phyloP scores from a whole-genome alignment of 1,140 invertebrate genomes.

The Phymorhynchus buccinoides region DNA sequence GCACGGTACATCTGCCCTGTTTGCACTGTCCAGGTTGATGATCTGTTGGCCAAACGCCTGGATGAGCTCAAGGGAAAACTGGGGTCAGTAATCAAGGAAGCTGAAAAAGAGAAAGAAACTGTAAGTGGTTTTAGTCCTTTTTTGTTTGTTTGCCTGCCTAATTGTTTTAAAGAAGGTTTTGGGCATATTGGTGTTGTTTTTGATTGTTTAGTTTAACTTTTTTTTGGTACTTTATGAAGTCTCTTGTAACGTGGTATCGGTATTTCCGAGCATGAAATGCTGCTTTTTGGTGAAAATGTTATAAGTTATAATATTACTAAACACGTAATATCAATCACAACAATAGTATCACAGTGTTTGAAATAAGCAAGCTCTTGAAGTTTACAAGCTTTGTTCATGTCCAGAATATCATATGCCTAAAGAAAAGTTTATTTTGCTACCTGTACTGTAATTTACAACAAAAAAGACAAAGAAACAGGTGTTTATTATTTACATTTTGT shows the following conservation, averaged over 20 bases:
- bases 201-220: not conserved
- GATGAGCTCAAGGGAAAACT: conserved; percentile 60
- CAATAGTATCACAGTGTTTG: no score
- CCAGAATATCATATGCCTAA: no score
- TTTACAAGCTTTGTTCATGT: no score
- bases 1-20: not conserved
- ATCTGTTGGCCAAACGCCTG: conserved; percentile 60
- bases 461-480: no score
- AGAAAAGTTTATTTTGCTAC: no score
- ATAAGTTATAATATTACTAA: not conserved
- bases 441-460: no score
- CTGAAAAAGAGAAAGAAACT: conserved; percentile 57
- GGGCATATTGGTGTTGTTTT: not conserved
- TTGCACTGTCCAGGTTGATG: conserved; percentile 57
- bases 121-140: conserved; percentile 44
- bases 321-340: no score
- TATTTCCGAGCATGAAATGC: not conserved
- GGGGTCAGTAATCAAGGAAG: conserved; percentile 54
- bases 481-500: no score
- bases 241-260: not conserved
- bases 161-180: no score
- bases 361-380: no score
- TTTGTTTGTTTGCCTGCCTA: no score
- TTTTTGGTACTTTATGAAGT: not conserved
- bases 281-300: not conserved